Evolutionary conservation across 2,888 invertebrate genomes (phyloP).

Genomic region (Mythimna loreyi): DNA sequence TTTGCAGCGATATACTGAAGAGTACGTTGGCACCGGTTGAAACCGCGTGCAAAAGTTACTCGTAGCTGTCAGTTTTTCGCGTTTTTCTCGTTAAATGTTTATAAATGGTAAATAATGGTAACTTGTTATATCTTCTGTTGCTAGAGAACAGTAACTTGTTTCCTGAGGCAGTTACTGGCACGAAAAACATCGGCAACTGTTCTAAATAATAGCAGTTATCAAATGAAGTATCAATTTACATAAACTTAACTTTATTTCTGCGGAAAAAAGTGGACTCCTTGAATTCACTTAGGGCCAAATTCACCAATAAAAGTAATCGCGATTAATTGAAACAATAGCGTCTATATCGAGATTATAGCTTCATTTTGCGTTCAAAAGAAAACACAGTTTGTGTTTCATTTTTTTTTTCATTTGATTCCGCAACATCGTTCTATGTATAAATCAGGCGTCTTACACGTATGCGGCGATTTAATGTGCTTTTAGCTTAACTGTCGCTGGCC

Average conservation of each 20-base stretch:
- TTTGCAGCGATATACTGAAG: slow-evolving; percentile 18
- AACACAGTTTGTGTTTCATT: too few relatives aligned
- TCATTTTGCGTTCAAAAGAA: too few relatives aligned
- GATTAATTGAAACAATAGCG: too few relatives aligned
- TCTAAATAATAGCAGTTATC: not conserved
- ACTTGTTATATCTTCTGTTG: slow-evolving; percentile 26
- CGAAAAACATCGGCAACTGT: slow-evolving; percentile 10
- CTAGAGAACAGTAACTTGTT: slow-evolving; percentile 23
- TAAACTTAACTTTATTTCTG: not conserved
- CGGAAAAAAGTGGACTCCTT: too few relatives aligned
- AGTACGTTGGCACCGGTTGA: slow-evolving; percentile 25
- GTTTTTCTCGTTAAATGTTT: slow-evolving; percentile 28
- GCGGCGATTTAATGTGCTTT: too few relatives aligned
- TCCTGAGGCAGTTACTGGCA: slow-evolving; percentile 19
- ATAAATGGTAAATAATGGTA: slow-evolving; percentile 6
- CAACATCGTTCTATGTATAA: too few relatives aligned
- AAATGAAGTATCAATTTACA: not conserved
- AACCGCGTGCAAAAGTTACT: slow-evolving; percentile 29
- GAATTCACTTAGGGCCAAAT: too few relatives aligned
- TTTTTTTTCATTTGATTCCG: too few relatives aligned
- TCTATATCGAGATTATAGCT: too few relatives aligned
- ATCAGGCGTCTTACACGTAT: too few relatives aligned
- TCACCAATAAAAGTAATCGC: too few relatives aligned
- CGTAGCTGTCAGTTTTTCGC: slow-evolving; percentile 34
- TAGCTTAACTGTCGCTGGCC: too few relatives aligned